Evolutionary conservation across 1,140 invertebrate genomes (phyloP).

Genomic region (Magallana angulata): DNA sequence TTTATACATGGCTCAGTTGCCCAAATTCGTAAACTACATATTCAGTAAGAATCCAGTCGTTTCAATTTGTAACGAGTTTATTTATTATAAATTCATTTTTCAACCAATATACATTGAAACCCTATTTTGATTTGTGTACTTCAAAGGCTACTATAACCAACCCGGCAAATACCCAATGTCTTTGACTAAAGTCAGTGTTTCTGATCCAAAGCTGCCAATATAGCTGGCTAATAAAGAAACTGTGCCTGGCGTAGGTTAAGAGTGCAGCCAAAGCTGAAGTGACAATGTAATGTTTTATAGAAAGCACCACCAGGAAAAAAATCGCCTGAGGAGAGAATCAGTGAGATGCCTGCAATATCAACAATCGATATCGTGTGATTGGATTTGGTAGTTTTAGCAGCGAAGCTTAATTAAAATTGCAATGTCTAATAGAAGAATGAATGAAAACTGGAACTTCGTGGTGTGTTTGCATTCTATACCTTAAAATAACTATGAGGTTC

Average conservation of each 20-base stretch:
- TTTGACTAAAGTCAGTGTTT: background rate
- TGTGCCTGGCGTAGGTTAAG: constrained; percentile 11
- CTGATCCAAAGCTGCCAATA: background rate
- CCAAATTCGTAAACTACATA: too few relatives aligned
- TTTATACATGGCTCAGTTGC: too few relatives aligned
- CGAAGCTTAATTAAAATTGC: background rate
- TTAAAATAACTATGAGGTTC: too few relatives aligned
- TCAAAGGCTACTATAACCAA: too few relatives aligned
- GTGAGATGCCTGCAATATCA: background rate
- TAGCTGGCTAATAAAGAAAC: background rate
- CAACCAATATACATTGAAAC: too few relatives aligned
- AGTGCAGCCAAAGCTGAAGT: background rate
- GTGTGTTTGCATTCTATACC: too few relatives aligned
- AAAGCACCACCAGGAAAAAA: constrained; percentile 32
- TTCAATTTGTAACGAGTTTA: too few relatives aligned
- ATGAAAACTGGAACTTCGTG: too few relatives aligned
- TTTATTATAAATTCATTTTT: too few relatives aligned
- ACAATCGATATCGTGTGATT: constrained; percentile 2
- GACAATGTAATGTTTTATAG: constrained; percentile 34
- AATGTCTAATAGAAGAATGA: background rate
- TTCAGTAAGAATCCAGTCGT: too few relatives aligned
- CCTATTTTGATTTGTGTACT: too few relatives aligned
- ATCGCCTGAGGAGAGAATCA: constrained; percentile 1
- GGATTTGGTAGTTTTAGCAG: background rate
- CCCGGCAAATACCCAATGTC: background rate